A percentile compares a stretch with the other conserved stretches of the same genome.
Evolutionary conservation across 2,797 vertebrate genomes (phyloP).

Genomic region (Leptodon cayanensis): DNA sequence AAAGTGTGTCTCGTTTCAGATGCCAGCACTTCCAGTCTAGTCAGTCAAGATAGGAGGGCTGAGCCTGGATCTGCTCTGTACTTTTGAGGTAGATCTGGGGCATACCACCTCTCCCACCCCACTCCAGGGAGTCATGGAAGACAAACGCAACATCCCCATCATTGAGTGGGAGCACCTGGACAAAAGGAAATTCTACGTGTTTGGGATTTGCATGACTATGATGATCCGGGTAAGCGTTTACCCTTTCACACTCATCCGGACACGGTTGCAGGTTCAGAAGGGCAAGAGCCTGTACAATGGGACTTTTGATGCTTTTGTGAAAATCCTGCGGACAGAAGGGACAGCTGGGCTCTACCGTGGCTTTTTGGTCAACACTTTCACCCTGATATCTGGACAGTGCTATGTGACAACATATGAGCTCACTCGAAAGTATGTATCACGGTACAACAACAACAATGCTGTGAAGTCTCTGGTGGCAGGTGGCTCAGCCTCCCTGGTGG

Average conservation of each 20-base stretch:
- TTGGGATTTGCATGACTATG: conserved; percentile 96
- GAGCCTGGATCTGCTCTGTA: background rate
- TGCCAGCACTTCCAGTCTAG: background rate
- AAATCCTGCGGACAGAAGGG: conserved; percentile 88
- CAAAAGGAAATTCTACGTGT: conserved; percentile 95
- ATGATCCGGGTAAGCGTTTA: conserved; percentile 93
- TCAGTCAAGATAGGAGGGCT: background rate
- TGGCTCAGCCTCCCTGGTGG: conserved; percentile 90
- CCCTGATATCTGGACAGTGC: conserved; percentile 93
- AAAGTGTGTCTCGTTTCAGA: background rate
- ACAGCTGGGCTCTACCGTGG: conserved; percentile 88
- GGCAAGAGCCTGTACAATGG: conserved; percentile 91
- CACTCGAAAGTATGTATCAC: conserved; percentile 89
- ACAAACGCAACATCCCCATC: conserved; percentile 93
- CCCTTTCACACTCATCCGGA: conserved; percentile 94
- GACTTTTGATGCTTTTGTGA: conserved; percentile 91
- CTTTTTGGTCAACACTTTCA: conserved; percentile 96
- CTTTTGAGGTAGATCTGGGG: background rate
- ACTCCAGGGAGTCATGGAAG: conserved; percentile 63
- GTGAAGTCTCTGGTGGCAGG: conserved; percentile 94
- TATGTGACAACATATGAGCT: conserved; percentile 98
- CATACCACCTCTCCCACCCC: fast-evolving
- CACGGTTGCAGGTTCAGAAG: conserved; percentile 91
- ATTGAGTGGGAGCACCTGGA: conserved; percentile 99
- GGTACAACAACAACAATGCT: conserved; percentile 88